Conservation (phyloP, 2,888 invertebrate genomes). For the Minunthozetes semirufus region DNA sequence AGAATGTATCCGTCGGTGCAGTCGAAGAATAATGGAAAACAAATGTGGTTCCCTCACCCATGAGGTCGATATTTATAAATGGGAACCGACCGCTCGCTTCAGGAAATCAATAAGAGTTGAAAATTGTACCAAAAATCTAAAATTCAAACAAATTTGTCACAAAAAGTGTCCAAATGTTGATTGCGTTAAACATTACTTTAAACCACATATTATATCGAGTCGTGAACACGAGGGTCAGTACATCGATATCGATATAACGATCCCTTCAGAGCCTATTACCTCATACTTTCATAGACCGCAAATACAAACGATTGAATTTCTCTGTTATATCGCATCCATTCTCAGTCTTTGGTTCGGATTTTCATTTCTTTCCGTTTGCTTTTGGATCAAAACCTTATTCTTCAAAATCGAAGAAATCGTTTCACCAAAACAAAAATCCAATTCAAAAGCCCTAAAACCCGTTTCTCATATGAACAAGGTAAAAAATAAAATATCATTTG, state of each 20-base stretch:
- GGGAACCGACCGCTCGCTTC: neutral
- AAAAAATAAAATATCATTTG: too few species aligned
- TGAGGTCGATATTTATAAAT: neutral
- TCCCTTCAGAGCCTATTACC: neutral
- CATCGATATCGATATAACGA: neutral
- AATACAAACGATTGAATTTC: neutral
- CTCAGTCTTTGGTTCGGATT: neutral
- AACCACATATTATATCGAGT: neutral
- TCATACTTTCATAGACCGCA: neutral
- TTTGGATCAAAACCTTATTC: too few species aligned
- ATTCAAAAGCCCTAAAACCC: too few species aligned
- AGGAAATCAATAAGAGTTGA: neutral
- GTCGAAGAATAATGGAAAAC: neutral
- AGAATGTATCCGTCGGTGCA: neutral
- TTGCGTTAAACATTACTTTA: neutral
- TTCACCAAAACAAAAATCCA: too few species aligned
- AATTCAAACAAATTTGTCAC: too few species aligned
- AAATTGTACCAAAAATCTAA: too few species aligned
- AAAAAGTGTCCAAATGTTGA: neutral
- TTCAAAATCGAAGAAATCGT: too few species aligned
- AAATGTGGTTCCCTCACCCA: neutral
- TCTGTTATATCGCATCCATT: neutral
- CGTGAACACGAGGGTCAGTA: neutral
- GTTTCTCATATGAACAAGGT: too few species aligned
- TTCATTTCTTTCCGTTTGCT: constrained; percentile 49